Evolutionary conservation across 2,888 invertebrate species (phyloP), one percentile per base, ranked within the genome.

Genomic region (Myathropa florea): DNA sequence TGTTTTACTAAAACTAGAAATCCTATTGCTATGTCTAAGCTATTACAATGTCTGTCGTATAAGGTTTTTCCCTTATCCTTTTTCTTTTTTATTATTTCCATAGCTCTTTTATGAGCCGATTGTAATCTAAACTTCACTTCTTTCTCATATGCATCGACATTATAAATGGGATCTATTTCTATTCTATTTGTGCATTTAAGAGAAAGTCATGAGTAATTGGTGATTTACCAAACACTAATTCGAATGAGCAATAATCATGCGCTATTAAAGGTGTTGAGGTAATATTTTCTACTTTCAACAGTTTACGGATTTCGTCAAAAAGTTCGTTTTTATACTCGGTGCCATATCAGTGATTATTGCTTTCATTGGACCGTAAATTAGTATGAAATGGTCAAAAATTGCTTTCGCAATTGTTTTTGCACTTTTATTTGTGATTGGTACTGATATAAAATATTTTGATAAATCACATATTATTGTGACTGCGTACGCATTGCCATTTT

Each of bases 391-490:
- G 39, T 80, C 67, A 65, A 80, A 72, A 23, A 80, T 80, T 24
- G 67, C 67, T 28, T 61, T 65, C 30, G 68, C 68, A 23, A 28
- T 28, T 28, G 28, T 28, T 28, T 28, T 28, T 28, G 2, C 6
- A 28, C 28, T 23, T 72, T 80, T 63, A 23, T 67, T 21, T 10
- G 64, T 23, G 21, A 72, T 33, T 36, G 77, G 77, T 59, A 76
- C 46, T 3, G 59, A 33, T 14, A 63, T 7, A 81, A n/a, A n/a
- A 21, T 70, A 70, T 68, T 81, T 75, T 10, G 76, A 57, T 65
- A 82, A 53, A 64, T 76, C 75, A 23, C 77, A 83, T 30, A 83
- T 67, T 30, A 72, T 4, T 18, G 67, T 83, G 21, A 77, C 36
- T n/a, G 72, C 67, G 21, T 83, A 83, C 23, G 59, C 46, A 28